phyloP scores from a whole-genome alignment of 2,888 invertebrate species.

The Molorchus minor region DNA sequence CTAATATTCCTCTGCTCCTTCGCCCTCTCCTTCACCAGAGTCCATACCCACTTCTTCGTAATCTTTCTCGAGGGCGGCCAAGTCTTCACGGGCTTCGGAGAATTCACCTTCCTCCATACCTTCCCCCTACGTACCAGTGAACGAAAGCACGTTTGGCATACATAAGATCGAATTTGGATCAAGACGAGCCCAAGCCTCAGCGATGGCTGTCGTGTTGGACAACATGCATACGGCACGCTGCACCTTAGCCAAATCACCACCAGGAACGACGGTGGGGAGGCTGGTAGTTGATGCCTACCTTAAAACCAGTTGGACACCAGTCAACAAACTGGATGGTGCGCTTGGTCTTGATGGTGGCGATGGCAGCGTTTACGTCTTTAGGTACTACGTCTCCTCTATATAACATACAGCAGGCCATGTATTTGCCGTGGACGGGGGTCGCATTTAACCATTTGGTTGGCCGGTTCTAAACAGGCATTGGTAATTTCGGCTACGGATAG shows the following conservation, averaged over 20 bases:
- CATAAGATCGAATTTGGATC: constrained; percentile 97
- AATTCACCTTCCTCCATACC: constrained; percentile 91
- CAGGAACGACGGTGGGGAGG: constrained; percentile 95
- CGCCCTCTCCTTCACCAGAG: constrained; percentile 82
- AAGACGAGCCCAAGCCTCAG: constrained; percentile 95
- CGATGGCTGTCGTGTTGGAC: constrained; percentile 95
- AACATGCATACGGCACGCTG: constrained; percentile 98
- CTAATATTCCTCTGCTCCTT: constrained; percentile 83
- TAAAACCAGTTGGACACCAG: constrained; percentile 87
- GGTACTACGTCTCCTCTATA: constrained; percentile 80
- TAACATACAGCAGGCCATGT: constrained; percentile 96
- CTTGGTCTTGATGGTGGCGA: constrained; percentile 95
- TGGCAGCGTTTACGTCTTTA: constrained; percentile 95
- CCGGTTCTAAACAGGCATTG: constrained; percentile 95
- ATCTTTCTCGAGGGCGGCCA: constrained; percentile 83
- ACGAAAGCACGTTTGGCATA: constrained; percentile 96
- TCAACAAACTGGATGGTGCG: constrained; percentile 93
- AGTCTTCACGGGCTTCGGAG: constrained; percentile 86
- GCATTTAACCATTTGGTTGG: constrained; percentile 96
- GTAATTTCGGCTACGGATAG: constrained; percentile 92
- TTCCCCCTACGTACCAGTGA: constrained; percentile 91
- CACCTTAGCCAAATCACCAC: constrained; percentile 93
- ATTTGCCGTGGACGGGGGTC: constrained; percentile 92
- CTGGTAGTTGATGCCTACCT: constrained; percentile 92
- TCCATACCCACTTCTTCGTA: constrained; percentile 91